Conservation (phyloP, 2,888 invertebrate species). For the Bruchidius siliquastri region DNA sequence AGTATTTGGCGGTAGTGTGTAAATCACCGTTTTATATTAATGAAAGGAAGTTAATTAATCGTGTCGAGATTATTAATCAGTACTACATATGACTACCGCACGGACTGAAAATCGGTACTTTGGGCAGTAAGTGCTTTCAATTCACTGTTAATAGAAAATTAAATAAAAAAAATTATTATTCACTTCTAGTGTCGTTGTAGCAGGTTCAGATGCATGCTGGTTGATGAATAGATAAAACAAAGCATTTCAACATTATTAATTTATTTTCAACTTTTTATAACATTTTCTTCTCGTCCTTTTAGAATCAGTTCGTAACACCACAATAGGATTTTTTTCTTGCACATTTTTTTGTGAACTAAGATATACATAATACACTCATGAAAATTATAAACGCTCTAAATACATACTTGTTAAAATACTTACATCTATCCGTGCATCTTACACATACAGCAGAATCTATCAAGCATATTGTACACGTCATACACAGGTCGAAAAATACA, state of each 20-base stretch:
- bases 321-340: conserved; percentile 21
- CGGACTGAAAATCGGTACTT: too few relatives aligned
- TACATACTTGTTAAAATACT: conserved; percentile 30
- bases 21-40: too few relatives aligned
- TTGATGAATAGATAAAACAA: too few relatives aligned
- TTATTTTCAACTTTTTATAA: conserved; percentile 43
- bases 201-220: too few relatives aligned
- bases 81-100: too few relatives aligned
- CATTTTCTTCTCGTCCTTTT: conserved; percentile 33
- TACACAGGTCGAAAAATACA: conserved; percentile 25
- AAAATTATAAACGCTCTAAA: conserved; percentile 20
- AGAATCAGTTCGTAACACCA: conserved; percentile 30
- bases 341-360: not conserved
- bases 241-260: conserved; percentile 35
- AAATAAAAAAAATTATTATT: too few relatives aligned
- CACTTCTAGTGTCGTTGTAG: too few relatives aligned
- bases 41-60: too few relatives aligned
- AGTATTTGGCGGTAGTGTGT: too few relatives aligned
- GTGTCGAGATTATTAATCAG: too few relatives aligned
- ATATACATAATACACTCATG: conserved; percentile 15
- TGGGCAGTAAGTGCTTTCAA: too few relatives aligned
- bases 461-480: conserved; percentile 14
- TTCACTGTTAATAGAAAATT: too few relatives aligned
- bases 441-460: conserved; percentile 14
- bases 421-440: conserved; percentile 36